These are phyloP conservation scores for Nowickia ferox DNA, from an alignment of 2,888 invertebrate genomes.

Conservation along the genomic window DNA sequence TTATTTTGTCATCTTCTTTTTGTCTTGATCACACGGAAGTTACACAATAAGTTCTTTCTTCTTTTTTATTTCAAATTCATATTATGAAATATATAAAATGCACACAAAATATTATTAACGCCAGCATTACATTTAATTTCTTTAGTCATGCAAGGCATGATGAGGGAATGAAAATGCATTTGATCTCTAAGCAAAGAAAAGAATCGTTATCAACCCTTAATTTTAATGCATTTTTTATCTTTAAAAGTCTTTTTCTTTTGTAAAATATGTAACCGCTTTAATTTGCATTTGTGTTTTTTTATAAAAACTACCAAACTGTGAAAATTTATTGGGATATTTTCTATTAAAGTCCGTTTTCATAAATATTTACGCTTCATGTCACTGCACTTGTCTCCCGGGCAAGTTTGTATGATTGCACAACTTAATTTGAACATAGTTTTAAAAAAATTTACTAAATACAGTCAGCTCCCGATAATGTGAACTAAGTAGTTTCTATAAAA, in stretches of 20 bases:
- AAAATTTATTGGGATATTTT: not conserved
- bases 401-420: not conserved
- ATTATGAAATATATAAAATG: conserved; percentile 3
- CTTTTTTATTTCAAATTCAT: not conserved
- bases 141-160: not conserved
- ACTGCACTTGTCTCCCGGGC: conserved; percentile 30
- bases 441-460: not conserved
- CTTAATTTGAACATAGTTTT: not conserved
- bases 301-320: conserved; percentile 43
- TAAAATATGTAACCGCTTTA: not conserved
- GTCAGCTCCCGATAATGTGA: not conserved
- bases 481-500: not conserved
- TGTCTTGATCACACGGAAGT: conserved; percentile 65
- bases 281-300: not conserved
- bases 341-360: conserved; percentile 12
- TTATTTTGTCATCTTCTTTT: conserved; percentile 42
- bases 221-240: not conserved
- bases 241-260: not conserved
- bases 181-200: conserved; percentile 16
- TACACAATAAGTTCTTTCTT: conserved; percentile 37
- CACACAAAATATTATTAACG: not conserved
- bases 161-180: conserved; percentile 19
- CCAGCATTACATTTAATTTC: conserved; percentile 23
- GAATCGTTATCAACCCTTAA: conserved; percentile 34
- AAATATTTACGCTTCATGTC: conserved; percentile 53